phyloP scores from a whole-genome alignment of 2,797 vertebrate species.

The Cynodonichthys magdalenae region DNA sequence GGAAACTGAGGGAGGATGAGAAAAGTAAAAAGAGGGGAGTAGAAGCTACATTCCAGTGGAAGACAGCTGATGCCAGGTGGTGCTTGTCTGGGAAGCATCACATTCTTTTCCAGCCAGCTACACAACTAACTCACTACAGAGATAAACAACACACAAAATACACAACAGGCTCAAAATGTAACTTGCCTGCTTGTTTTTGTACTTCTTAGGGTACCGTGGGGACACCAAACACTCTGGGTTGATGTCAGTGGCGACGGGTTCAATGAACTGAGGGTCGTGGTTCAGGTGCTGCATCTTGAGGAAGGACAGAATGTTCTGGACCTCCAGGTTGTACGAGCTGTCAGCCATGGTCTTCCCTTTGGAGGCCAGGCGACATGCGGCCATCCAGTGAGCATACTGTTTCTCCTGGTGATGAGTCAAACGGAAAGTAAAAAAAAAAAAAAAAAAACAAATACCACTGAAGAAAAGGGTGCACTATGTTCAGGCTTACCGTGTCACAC shows the following conservation, averaged over 20 bases:
- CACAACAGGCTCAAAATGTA: constrained; percentile 9
- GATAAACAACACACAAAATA: constrained; percentile 47
- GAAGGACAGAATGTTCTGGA: constrained; percentile 98
- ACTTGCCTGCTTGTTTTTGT: constrained; percentile 97
- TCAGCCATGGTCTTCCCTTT: constrained; percentile 99
- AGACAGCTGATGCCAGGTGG: constrained; percentile 67
- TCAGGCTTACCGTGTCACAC: constrained; percentile 89
- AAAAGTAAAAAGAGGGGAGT: constrained; percentile 29
- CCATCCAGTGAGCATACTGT: constrained; percentile 99
- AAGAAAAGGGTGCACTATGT: not conserved
- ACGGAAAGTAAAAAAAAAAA: not conserved
- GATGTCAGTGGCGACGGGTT: constrained; percentile 93
- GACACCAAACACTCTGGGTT: constrained; percentile 97
- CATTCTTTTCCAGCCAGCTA: constrained; percentile 24
- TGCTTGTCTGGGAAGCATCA: constrained; percentile 71
- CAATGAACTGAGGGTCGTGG: constrained; percentile 94
- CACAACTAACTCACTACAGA: constrained; percentile 30
- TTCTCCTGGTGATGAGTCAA: constrained; percentile 85
- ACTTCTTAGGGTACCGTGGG: constrained; percentile 97
- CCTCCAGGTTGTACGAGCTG: constrained; percentile 96
- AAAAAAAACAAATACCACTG: not conserved
- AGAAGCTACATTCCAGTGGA: constrained; percentile 62
- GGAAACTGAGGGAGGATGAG: not conserved
- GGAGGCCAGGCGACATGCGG: constrained; percentile 95
- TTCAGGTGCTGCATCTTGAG: constrained; percentile 99